phyloP scores from a whole-genome alignment of 2,113 vertebrate species.

The human region DNA sequence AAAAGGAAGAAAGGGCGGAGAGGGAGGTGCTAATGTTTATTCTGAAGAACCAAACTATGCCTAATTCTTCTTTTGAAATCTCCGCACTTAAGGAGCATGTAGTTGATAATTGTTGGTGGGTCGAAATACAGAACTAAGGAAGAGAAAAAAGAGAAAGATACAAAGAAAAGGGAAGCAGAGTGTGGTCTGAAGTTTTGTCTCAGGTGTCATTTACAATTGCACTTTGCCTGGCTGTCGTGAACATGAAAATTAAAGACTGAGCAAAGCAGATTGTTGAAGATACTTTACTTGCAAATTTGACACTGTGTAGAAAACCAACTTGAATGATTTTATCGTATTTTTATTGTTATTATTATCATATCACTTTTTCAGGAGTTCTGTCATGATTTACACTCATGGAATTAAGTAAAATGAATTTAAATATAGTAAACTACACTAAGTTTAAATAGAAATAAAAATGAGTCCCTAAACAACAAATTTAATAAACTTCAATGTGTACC shows the following conservation, averaged over 20 bases:
- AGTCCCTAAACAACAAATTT: no score
- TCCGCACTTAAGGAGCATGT: background rate
- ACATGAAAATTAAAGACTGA: background rate
- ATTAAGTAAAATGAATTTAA: conserved; percentile 45
- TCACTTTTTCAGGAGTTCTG: conserved; percentile 59
- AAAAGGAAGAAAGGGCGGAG: no score
- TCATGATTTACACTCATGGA: conserved; percentile 14
- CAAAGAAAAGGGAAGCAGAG: background rate
- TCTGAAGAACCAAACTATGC: background rate
- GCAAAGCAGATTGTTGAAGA: conserved; percentile 48
- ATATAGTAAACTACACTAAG: background rate
- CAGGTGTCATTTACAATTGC: background rate
- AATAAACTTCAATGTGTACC: no score
- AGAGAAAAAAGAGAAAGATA: background rate
- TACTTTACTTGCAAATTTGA: background rate
- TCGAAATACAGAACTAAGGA: background rate
- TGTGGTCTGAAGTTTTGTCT: background rate
- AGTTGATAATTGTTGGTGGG: background rate
- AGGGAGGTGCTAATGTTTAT: no score
- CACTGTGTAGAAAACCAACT: conserved; percentile 45
- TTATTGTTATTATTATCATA: conserved; percentile 36
- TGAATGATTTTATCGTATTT: conserved; percentile 49
- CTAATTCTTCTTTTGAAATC: background rate
- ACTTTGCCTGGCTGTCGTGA: background rate
- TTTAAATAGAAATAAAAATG: no score